Evolutionary conservation across 2,797 vertebrate genomes (phyloP).

Genomic region (Pseudochromis fuscus): DNA sequence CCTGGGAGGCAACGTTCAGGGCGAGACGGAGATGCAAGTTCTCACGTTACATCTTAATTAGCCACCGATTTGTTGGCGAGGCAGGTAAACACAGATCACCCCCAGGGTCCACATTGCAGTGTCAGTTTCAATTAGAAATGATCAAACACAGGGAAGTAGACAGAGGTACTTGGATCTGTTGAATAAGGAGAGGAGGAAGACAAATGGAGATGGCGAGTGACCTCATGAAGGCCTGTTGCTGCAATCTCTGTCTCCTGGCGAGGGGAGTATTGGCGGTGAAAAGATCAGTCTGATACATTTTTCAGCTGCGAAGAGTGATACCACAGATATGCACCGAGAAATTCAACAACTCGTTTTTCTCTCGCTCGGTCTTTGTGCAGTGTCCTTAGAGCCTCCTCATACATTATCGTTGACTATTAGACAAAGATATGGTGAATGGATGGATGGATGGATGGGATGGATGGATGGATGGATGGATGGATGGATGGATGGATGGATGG

Average conservation of each 20-base stretch:
- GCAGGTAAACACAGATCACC: conserved; percentile 50
- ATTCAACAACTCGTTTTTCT: conserved; percentile 44
- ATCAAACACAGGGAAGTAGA: conserved; percentile 52
- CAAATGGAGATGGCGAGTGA: conserved; percentile 19
- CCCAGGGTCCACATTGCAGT: conserved; percentile 29
- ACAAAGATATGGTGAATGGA: conserved; percentile 12
- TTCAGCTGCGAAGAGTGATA: conserved; percentile 60
- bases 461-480: neutral
- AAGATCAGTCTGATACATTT: conserved; percentile 49
- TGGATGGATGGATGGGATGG: conserved; percentile 4
- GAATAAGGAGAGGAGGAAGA: conserved; percentile 3
- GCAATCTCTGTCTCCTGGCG: conserved; percentile 37
- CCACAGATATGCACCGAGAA: conserved; percentile 43
- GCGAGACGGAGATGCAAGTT: conserved; percentile 13
- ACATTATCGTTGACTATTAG: conserved; percentile 35
- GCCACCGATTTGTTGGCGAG: conserved; percentile 54
- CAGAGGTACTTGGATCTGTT: conserved; percentile 7
- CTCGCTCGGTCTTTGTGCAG: conserved; percentile 1
- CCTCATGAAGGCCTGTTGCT: conserved; percentile 36
- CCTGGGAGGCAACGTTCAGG: conserved; percentile 14
- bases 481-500: too few species aligned
- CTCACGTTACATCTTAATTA: conserved; percentile 65
- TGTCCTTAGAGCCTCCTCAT: conserved; percentile 22
- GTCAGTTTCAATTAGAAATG: conserved; percentile 49
- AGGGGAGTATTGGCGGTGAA: conserved; percentile 25